phyloP scores from a whole-genome alignment of 2,113 vertebrate species.

The Lagopus muta region DNA sequence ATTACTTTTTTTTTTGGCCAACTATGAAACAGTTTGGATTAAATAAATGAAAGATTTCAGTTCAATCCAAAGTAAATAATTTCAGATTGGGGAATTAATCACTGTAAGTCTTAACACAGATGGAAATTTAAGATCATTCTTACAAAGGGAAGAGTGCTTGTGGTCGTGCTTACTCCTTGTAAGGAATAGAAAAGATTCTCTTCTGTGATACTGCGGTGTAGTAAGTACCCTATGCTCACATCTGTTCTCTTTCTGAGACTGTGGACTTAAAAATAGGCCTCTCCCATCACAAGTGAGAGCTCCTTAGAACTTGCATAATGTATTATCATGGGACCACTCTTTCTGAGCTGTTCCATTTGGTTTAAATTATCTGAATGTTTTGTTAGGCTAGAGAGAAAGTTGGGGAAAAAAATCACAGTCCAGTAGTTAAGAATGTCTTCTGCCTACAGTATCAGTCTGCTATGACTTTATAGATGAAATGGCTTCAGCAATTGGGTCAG shows the following conservation, averaged over 20 bases:
- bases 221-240: neutral
- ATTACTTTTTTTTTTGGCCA: neutral
- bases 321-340: neutral
- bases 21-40: constrained; percentile 2
- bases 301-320: neutral
- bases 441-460: neutral
- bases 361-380: neutral
- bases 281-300: neutral
- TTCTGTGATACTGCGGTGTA: neutral
- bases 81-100: neutral
- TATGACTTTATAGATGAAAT: neutral
- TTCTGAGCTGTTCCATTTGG: neutral
- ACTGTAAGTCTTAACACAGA: neutral
- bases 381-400: neutral
- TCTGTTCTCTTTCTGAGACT: neutral
- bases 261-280: neutral
- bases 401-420: neutral
- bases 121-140: neutral
- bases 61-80: constrained; percentile 20
- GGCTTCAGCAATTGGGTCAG: neutral
- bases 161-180: neutral
- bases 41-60: constrained; percentile 24
- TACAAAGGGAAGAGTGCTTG: neutral
- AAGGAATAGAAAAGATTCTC: neutral
- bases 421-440: neutral